These are phyloP conservation scores for Zygogramma bicolorata DNA, from an alignment of 2,888 invertebrate species.

Conservation along the genomic window DNA sequence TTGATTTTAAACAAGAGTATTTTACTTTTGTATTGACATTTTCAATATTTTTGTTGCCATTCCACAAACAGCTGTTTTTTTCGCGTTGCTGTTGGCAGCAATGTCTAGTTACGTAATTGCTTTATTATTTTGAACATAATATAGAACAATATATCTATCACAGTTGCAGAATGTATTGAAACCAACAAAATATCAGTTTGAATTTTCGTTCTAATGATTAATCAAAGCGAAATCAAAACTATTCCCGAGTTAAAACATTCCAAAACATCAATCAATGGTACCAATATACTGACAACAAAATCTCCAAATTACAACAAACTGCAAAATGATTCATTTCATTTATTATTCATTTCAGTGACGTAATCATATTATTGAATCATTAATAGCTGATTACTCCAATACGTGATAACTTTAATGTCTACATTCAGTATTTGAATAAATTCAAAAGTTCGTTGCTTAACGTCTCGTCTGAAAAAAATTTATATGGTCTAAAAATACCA, in stretches of 20 bases:
- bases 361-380: neutral
- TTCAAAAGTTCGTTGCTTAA: too few relatives aligned
- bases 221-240: too few relatives aligned
- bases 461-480: too few relatives aligned
- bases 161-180: too few relatives aligned
- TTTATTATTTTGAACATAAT: too few relatives aligned
- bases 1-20: constrained; percentile 26
- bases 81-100: constrained; percentile 41
- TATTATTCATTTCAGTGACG: too few relatives aligned
- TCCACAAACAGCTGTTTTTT: constrained; percentile 52
- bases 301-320: neutral
- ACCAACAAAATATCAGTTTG: too few relatives aligned
- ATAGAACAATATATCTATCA: too few relatives aligned
- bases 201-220: too few relatives aligned
- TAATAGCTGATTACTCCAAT: neutral
- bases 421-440: too few relatives aligned
- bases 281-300: neutral
- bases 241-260: too few relatives aligned
- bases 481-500: too few relatives aligned
- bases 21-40: constrained; percentile 40
- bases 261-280: neutral
- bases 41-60: constrained; percentile 46
- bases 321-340: neutral
- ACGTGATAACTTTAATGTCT: neutral
- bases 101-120: constrained; percentile 27